Percentiles rank a stretch among this genome's conserved stretches.
Conservation (phyloP, 2,113 vertebrate species). For the Nothobranchius furzeri region DNA sequence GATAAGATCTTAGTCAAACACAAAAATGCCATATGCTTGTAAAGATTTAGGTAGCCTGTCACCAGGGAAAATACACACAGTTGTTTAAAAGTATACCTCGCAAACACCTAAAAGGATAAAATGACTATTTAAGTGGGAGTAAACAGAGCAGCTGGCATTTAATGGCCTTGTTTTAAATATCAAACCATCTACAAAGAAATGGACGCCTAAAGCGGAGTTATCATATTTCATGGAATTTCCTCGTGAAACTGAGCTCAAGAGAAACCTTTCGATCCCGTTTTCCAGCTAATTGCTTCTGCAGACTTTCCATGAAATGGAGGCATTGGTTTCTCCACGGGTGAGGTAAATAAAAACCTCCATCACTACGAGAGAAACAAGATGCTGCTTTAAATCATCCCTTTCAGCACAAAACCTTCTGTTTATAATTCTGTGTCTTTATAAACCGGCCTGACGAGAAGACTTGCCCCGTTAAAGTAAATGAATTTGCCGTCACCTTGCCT, state of each 20-base stretch:
- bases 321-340: not conserved
- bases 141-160: too few relatives aligned
- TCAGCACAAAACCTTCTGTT: conserved; percentile 3
- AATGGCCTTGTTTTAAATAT: too few relatives aligned
- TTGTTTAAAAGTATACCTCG: too few relatives aligned
- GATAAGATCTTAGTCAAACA: too few relatives aligned
- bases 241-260: not conserved
- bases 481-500: conserved; percentile 37
- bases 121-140: too few relatives aligned
- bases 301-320: not conserved
- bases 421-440: conserved; percentile 13
- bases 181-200: too few relatives aligned
- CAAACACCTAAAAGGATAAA: too few relatives aligned
- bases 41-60: too few relatives aligned
- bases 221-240: too few relatives aligned
- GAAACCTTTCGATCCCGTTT: not conserved
- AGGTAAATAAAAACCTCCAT: not conserved
- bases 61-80: too few relatives aligned
- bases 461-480: conserved; percentile 35
- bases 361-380: not conserved
- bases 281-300: not conserved
- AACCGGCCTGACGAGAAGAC: conserved; percentile 18
- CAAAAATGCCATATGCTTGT: too few relatives aligned
- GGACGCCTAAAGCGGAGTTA: too few relatives aligned
- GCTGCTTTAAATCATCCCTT: not conserved